Base-by-base conservation (phyloP, 2,113 vertebrate species). In the Gorsachius goisagi region DNA sequence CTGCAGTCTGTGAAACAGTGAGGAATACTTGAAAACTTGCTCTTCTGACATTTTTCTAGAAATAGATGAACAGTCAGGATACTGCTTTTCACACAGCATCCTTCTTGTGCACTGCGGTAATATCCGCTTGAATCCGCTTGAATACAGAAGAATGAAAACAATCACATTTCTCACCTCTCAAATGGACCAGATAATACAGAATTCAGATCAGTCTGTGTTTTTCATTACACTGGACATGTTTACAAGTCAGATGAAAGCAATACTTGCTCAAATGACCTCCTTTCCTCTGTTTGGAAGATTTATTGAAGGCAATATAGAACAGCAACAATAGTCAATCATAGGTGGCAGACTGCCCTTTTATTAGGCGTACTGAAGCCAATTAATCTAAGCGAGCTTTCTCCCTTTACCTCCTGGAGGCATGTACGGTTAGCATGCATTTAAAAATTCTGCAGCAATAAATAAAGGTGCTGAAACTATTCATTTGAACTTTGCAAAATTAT, bases 201-300 rank as follows among this genome's bases (percentile, higher is more conserved):
- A 73, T 71, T 95, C 76, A 95, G 82, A 94, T 59, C 58, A 67
- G 49, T 37, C 37, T n/a, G 63, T 73, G 79, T 88, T 95, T 97
- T 94, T 93, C 72, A 93, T 92, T 96, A 96, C 97, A 84, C 21
- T 55, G 39, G 44, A 66, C 53, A 76, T 75, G 85, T 96, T 95
- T 94, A 80, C 79, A 95, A 88, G 60, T 80, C 37, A 88, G 79
- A 89, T 53, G 44, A 80, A 94, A 72, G 66, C 73, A 89, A 59
- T 85, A 71, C 28, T 85, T 53, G 33, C 67, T 89, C 67, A 95
- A 94, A 94, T 55, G 50, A 89, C 88, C 80, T 85, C 56, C 17
- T 88, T 80, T 56, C 74, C 26, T 63, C 47, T 44, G 39, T 35
- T 93, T 30, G 64, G 81, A 97, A 96, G 94, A 92, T 95, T 90